Percentiles rank a stretch among this genome's conserved stretches.
phyloP scores from a whole-genome alignment of 2,888 invertebrate genomes.

The Caenorhabditis macrosperma region DNA sequence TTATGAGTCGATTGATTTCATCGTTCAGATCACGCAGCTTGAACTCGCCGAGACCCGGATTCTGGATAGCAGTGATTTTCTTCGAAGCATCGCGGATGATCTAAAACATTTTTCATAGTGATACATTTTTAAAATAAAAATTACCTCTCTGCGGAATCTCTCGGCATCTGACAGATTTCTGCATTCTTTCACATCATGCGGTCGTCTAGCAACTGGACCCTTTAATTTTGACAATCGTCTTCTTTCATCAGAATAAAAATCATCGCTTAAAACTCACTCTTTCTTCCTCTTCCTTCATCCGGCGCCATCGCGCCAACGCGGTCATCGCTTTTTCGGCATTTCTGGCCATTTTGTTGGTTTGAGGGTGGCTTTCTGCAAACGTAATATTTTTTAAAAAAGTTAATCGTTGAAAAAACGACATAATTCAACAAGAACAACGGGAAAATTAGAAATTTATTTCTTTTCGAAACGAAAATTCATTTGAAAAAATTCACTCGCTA shows the following conservation, averaged over 20 bases:
- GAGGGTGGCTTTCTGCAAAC: constrained; percentile 3
- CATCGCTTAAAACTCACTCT: constrained; percentile 52
- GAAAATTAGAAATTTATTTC: background rate
- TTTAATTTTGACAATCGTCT: constrained; percentile 3
- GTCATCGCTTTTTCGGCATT: constrained; percentile 99
- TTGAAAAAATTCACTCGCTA: constrained; percentile 23
- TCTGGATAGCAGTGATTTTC: constrained; percentile 97
- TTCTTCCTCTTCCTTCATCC: constrained; percentile 91
- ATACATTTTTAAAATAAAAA: background rate
- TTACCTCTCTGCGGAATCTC: constrained; percentile 88
- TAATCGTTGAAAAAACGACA: background rate
- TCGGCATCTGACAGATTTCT: constrained; percentile 92
- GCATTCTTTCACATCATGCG: constrained; percentile 89
- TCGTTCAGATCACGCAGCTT: constrained; percentile 97
- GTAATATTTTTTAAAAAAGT: background rate
- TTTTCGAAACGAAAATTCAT: constrained; percentile 41
- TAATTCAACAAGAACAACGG: background rate
- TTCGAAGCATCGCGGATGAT: constrained; percentile 97
- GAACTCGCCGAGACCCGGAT: constrained; percentile 96
- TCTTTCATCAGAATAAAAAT: background rate
- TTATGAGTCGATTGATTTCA: constrained; percentile 96
- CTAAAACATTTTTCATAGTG: constrained; percentile 81
- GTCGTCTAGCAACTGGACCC: constrained; percentile 77
- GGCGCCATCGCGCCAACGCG: constrained; percentile 97
- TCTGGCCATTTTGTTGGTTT: constrained; percentile 85